A percentile compares a stretch with the other conserved stretches of the same genome.
phyloP scores from a whole-genome alignment of 2,797 vertebrate genomes.

The Phaenicophaeus curvirostris region DNA sequence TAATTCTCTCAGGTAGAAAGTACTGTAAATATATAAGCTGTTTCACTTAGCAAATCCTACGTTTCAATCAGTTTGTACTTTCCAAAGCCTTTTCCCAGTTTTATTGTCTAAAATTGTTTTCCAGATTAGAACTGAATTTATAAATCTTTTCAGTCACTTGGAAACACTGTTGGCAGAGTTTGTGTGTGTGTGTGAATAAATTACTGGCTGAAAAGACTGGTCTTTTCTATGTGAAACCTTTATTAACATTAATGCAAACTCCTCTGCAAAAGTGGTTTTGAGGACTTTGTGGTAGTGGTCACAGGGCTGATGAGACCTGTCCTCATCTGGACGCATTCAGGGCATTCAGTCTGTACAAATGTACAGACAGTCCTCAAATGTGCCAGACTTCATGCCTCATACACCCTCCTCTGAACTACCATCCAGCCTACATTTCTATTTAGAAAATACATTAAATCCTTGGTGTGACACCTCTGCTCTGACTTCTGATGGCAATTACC shows the following conservation, averaged over 20 bases:
- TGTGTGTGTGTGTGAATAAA: neutral
- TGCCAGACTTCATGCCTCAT: neutral
- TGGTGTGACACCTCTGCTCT: neutral
- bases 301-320: neutral
- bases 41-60: neutral
- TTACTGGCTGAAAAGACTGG: neutral
- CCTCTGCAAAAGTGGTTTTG: neutral
- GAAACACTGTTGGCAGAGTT: neutral
- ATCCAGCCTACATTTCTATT: neutral
- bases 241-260: neutral
- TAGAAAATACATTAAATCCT: neutral
- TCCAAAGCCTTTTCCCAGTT: neutral
- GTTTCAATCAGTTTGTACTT: neutral
- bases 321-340: neutral
- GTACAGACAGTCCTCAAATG: neutral
- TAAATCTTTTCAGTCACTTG: slow-evolving; percentile 5
- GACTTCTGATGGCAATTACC: neutral
- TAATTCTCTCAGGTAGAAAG: neutral
- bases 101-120: neutral
- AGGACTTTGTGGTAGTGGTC: neutral
- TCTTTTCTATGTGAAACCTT: neutral
- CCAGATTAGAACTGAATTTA: neutral
- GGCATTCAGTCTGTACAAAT: neutral
- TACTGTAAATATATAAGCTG: neutral
- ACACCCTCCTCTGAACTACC: neutral